These are phyloP conservation scores for Plotosus lineatus DNA, from an alignment of 2,113 vertebrate genomes.

Conservation along the genomic window DNA sequence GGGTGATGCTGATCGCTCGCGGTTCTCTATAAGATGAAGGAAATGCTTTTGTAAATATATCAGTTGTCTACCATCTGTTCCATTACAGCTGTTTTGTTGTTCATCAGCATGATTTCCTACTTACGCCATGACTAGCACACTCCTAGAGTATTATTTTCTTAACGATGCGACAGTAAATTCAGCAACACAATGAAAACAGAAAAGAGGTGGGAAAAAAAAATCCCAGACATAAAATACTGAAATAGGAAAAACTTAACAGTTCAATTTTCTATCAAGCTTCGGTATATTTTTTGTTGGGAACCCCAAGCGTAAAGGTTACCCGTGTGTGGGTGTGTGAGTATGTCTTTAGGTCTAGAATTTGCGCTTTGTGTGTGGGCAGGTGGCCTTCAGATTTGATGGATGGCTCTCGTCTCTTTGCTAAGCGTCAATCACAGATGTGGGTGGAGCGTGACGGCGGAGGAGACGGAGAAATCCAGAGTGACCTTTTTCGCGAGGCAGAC, in stretches of 20 bases:
- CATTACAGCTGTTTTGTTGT: background rate
- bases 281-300: conserved; percentile 26
- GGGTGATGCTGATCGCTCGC: background rate
- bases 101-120: background rate
- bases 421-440: conserved; percentile 12
- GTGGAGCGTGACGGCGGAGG: conserved; percentile 15
- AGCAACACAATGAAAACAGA: background rate
- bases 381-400: conserved; percentile 33
- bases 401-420: conserved; percentile 21
- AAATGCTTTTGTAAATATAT: background rate
- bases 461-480: conserved; percentile 14
- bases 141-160: background rate
- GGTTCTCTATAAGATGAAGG: background rate
- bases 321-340: conserved; percentile 29
- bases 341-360: conserved; percentile 3
- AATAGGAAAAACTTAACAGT: conserved; percentile 2
- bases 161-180: background rate
- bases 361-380: conserved; percentile 33
- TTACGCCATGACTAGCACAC: background rate
- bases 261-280: conserved; percentile 18
- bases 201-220: background rate
- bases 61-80: background rate
- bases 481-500: conserved; percentile 22
- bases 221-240: background rate
- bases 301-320: conserved; percentile 44